Evolutionary conservation across 1,140 invertebrate species (phyloP).

Genomic region (Cherax quadricarinatus): DNA sequence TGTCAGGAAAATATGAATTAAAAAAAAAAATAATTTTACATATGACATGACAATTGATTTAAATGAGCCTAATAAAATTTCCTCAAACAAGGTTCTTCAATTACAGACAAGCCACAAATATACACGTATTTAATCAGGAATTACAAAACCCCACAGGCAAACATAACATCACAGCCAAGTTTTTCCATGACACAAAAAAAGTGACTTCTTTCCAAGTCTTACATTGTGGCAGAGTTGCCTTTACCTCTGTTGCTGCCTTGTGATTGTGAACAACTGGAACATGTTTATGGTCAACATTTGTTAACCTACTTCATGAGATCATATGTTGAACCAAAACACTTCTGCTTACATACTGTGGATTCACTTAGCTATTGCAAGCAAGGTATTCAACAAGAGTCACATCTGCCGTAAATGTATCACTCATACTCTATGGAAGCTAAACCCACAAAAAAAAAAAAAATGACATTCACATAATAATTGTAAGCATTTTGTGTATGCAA

Average conservation of each 20-base stretch:
- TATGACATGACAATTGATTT: too few species aligned
- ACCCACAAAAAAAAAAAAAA: background rate
- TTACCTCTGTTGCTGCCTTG: background rate
- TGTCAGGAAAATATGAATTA: too few species aligned
- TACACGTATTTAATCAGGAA: background rate
- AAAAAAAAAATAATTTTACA: too few species aligned
- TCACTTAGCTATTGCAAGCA: background rate
- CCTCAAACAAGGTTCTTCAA: background rate
- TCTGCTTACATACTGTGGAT: background rate
- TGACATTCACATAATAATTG: background rate
- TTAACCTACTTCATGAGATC: background rate
- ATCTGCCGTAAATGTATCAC: background rate
- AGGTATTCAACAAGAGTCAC: background rate
- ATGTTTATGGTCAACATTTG: background rate
- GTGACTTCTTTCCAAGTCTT: background rate
- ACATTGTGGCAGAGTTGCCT: background rate
- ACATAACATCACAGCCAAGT: background rate
- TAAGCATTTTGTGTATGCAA: too few species aligned
- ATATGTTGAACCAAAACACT: background rate
- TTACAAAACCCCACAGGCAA: background rate
- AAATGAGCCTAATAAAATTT: too few species aligned
- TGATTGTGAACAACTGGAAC: background rate
- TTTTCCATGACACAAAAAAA: background rate
- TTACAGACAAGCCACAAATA: background rate
- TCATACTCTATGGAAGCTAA: background rate